Conservation (phyloP, 2,113 vertebrate species). For the Eulacestoma nigropectus region DNA sequence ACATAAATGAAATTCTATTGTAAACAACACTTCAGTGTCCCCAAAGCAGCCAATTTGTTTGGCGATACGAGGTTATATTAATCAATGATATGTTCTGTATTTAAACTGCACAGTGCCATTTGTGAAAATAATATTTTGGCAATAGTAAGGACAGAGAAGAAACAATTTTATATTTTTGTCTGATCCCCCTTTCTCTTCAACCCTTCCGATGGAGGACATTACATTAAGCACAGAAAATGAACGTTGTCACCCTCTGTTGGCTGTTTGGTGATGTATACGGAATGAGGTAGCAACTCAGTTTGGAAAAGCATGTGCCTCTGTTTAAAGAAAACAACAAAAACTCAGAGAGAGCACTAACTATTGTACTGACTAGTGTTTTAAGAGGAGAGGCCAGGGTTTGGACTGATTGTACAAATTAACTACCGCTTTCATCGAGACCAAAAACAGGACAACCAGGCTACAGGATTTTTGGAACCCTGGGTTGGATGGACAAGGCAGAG, state of each 20-base stretch:
- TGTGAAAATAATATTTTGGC: not conserved
- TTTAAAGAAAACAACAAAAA: not conserved
- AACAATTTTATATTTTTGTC: conserved; percentile 4
- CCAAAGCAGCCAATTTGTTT: not conserved
- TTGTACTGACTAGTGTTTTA: not conserved
- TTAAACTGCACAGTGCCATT: not conserved
- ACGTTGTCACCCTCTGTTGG: conserved; percentile 53
- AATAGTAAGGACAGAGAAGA: not conserved
- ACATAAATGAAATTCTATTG: not conserved
- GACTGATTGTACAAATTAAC: not conserved
- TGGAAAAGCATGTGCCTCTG: not conserved
- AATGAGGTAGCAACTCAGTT: not conserved
- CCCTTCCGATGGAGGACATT: conserved; percentile 17
- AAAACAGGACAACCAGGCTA: not conserved
- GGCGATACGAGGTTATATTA: not conserved
- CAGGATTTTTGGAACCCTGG: not conserved
- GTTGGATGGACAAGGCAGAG: not conserved
- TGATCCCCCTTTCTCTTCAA: not conserved
- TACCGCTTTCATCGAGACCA: not conserved
- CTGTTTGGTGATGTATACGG: conserved; percentile 11
- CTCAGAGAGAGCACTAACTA: not conserved
- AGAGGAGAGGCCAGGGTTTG: not conserved
- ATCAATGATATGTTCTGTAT: not conserved
- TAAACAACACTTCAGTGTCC: not conserved
- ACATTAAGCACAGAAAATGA: not conserved